Base-by-base conservation (phyloP, 2,888 invertebrate genomes). In the Eurytoma californica region DNA sequence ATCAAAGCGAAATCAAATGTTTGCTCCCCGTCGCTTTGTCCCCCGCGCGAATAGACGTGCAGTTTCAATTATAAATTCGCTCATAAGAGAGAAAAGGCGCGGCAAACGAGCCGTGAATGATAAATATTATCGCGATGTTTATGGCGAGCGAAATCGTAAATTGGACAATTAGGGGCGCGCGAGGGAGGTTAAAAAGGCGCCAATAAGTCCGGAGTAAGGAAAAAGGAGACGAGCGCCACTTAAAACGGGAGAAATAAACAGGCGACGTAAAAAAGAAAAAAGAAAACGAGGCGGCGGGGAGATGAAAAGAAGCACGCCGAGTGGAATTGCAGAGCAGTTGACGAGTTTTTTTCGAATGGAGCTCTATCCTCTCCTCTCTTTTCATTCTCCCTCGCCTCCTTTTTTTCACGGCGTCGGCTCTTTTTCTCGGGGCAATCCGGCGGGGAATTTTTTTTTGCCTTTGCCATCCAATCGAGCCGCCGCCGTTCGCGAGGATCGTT, bases 141-240 rank as follows among this genome's bases (percentile, higher is more conserved):
- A 77, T 77, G 57, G 70, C 14, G 70, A 20, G 58, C 65, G 47
- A 77, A 77, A 66, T 77, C 57, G 77, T 70, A 70, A 77, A 77
- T 77, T 70, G 70, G 51, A 77, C 77, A 70, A 77, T 77, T 77
- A 77, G 70, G 58, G 58, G 20, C 28, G 57, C 20, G 68, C 4
- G 16, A n/a, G n/a, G 5, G 13, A 3, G 55, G 13, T 16, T 18
- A 30, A 61, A 16, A 39, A 12, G 13, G 3, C 57, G 5, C 55
- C 68, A 9, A 63, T 47, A 58, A n/a, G 39, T 20, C 12, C 18
- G 39, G 24, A n/a, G 24, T 16, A 12, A 30, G 24, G 20, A 30
- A 47, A 16, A 57, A 30, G 2, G 39, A 39, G 39, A 39, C 39
- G 53, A 47, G 39, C 2, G 24, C 7, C 30, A 39, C 63, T 70